Base-by-base conservation (phyloP, 2,888 invertebrate genomes). In the Isoperla grammatica region DNA sequence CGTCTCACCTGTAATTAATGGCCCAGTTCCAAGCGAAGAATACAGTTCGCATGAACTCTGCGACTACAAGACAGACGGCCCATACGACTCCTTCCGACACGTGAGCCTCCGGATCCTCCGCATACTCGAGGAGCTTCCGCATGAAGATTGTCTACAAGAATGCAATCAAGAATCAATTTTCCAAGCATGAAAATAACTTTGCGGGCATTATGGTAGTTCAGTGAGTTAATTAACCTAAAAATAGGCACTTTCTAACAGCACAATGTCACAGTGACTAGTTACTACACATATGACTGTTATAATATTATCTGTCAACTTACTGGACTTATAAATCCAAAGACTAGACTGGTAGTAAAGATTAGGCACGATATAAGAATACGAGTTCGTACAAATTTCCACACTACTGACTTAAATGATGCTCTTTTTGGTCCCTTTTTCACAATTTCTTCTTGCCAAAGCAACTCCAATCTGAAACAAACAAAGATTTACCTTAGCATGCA, bases 371-470 rank as follows among this genome's bases (percentile, higher is more conserved):
- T 56, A 9, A 77, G 67, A 43, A 79, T 67, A 48, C 81, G 71
- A 11, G 77, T 78, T 55, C 76, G 69, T 48, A 76, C 72, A 64
- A 80, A 80, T 65, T 71, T 71, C 75, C 78, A 77, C 2, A 77
- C 71, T 2, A 75, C 78, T 35, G 70, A 67, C 1, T 72, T 68
- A 60, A 82, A 74, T 1, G 78, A 79, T 4, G 80, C 78, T 13
- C 73, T 72, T 13, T 71, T 70, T 11, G 73, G 71, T 0, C 79
- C 79, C 46, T 72, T 69, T 57, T 66, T 71, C 39, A 72, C 71
- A 17, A 79, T 65, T 65, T 81, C 81, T 55, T 77, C 74, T 56
- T 75, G 73, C 81, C 81, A 81, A 42, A 80, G 67, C 57, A 73
- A 69, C 64, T 78, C 79, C 37, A 82, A 68, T 64, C 80, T 79